Base-by-base conservation (phyloP, 2,888 invertebrate genomes). In the Dryomyza anilis region DNA sequence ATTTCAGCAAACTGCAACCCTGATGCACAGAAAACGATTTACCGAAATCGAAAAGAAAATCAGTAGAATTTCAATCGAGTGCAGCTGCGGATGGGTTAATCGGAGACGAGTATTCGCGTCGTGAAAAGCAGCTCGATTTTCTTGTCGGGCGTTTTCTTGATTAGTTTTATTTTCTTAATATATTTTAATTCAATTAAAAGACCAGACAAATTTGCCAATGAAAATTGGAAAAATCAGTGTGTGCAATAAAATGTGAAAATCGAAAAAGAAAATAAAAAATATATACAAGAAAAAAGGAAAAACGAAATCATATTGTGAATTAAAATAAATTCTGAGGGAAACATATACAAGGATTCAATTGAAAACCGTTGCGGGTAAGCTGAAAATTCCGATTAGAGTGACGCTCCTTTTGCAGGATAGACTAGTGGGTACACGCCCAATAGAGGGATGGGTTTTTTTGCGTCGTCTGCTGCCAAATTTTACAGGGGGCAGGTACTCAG, bases 121-220 rank as follows among this genome's bases (percentile, higher is more conserved):
- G 52, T 61, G 61, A 50, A 53, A 52, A 61, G 29, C 29, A 53
- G 21, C 30, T 43, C 43, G 53, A 25, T 19, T 61, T 43, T 61
- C 29, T 25, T 4, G 36, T 61, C 50, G 48, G 59, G 39, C 23
- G 52, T 61, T 48, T 48, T 46, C 58, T 23, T 27, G 43, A 52
- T 53, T 52, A 48, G 23, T 61, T 58, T 46, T 50, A 1, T 23
- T 30, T 58, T 57, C 16, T 57, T 30, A 46, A 39, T 45, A 25
- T 43, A 59, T 59, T 48, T 48, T 59, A 59, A 59, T 48, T 59
- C 0, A 59, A 59, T 59, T 59, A 59, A 59, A 27, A 57, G 27
- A 19, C 2, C 16, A 3, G 23, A 14, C 10, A 61, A 61, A 36
- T 60, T 61, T 21, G 29, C 29, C 43, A 39, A 30, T 25, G n/a